Evolutionary conservation across 2,113 vertebrate species (phyloP).

Genomic region (Macroglossus sobrinus): DNA sequence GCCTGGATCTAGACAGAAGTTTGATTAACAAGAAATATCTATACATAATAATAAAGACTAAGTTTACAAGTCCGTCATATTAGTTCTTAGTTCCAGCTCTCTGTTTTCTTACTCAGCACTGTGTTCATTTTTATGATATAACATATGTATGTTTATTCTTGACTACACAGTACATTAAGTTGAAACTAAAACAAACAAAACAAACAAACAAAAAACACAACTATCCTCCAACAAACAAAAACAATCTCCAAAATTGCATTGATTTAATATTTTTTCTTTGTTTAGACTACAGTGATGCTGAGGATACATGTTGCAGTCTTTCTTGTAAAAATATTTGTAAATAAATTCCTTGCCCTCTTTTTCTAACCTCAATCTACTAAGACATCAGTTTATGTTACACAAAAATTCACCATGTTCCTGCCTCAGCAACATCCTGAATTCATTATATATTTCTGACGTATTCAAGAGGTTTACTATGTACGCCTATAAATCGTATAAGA

Average conservation of each 20-base stretch:
- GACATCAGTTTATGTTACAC: neutral
- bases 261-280: neutral
- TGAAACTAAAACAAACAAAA: neutral
- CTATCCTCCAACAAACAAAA: neutral
- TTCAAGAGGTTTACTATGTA: neutral
- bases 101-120: neutral
- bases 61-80: neutral
- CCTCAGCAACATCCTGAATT: neutral
- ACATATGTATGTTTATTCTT: conserved; percentile 10
- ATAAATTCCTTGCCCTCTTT: conserved; percentile 19
- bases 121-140: conserved; percentile 14
- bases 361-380: conserved; percentile 38
- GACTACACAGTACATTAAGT: conserved; percentile 19
- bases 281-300: neutral
- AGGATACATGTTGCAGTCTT: neutral
- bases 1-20: neutral
- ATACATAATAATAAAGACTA: neutral
- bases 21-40: neutral
- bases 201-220: neutral
- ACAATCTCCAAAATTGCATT: neutral
- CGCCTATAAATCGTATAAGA: neutral
- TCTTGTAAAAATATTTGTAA: neutral
- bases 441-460: neutral
- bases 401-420: neutral
- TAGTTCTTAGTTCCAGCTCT: conserved; percentile 3